Percentiles rank a stretch among this genome's conserved stretches.
These are phyloP conservation scores for Nylanderia fulva DNA, from an alignment of 1,140 invertebrate genomes.

Conservation along the genomic window DNA sequence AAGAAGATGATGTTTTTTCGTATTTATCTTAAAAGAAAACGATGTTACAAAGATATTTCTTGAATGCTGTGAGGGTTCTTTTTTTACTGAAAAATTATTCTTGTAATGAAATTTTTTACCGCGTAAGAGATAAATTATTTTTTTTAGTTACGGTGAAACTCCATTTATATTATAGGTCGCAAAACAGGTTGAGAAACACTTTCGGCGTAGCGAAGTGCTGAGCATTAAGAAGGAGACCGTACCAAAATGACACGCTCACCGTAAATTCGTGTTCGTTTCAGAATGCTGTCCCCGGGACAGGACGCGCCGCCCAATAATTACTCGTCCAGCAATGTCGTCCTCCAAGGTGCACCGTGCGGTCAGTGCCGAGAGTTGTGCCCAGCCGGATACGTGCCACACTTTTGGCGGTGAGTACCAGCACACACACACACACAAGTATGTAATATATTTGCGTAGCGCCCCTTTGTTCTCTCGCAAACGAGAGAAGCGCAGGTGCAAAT, in stretches of 20 bases:
- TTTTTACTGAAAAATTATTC: slow-evolving; percentile 6
- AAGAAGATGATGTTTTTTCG: not conserved
- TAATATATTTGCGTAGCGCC: not conserved
- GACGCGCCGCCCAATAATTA: slow-evolving; percentile 75
- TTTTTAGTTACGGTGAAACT: not conserved
- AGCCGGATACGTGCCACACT: slow-evolving; percentile 83
- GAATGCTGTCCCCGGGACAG: slow-evolving; percentile 82
- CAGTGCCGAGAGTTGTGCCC: slow-evolving; percentile 84
- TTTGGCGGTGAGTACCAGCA: slow-evolving; percentile 84
- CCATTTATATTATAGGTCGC: not conserved
- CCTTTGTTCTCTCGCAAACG: not conserved
- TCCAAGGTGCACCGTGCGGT: slow-evolving; percentile 83
- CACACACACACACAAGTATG: not conserved
- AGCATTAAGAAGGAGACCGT: slow-evolving; percentile 17
- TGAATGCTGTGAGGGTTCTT: not conserved
- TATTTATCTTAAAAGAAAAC: not conserved
- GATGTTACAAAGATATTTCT: not conserved
- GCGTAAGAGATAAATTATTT: not conserved
- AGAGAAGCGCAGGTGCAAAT: slow-evolving; percentile 27
- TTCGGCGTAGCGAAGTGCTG: not conserved
- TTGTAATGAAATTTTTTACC: not conserved
- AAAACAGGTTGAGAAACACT: slow-evolving; percentile 24
- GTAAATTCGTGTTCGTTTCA: slow-evolving; percentile 70
- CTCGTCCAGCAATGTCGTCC: slow-evolving; percentile 76
- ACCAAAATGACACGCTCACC: slow-evolving; percentile 23